phyloP scores from a whole-genome alignment of 2,797 vertebrate species.

The Poliocrania exsul region DNA sequence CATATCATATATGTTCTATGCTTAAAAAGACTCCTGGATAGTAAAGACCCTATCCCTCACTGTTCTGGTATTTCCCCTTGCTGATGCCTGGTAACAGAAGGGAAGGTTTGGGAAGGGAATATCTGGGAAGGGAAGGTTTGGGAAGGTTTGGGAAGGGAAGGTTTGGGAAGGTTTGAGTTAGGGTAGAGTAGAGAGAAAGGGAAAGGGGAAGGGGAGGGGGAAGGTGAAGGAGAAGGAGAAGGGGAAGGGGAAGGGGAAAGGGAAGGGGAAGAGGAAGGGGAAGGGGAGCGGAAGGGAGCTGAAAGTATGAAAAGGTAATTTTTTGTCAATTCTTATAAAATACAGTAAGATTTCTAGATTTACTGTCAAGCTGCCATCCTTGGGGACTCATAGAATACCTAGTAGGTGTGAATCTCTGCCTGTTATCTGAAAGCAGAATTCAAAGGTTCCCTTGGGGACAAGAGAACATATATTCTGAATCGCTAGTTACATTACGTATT shows the following conservation, averaged over 20 bases:
- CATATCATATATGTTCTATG: rapidly evolving
- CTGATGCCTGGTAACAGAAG: too few relatives aligned
- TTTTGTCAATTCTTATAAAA: background rate
- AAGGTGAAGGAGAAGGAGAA: too few relatives aligned
- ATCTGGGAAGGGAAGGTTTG: too few relatives aligned
- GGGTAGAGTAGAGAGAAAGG: too few relatives aligned
- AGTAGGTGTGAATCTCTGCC: background rate
- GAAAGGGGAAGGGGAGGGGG: background rate
- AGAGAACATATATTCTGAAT: background rate
- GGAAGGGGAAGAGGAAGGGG: background rate
- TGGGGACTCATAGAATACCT: background rate
- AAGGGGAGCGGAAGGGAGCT: background rate
- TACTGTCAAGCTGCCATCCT: background rate
- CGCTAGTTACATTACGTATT: background rate
- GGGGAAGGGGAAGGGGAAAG: background rate
- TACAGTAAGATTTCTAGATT: background rate
- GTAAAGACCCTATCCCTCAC: background rate
- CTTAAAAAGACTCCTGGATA: background rate
- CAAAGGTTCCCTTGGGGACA: background rate
- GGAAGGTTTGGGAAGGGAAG: too few relatives aligned
- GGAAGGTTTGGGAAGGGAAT: too few relatives aligned
- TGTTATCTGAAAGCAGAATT: constrained; percentile 31
- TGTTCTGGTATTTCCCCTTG: background rate
- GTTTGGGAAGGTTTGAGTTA: too few relatives aligned
- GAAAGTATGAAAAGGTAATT: background rate